Evolutionary conservation across 2,797 vertebrate species (phyloP), one percentile per base, ranked within the genome.

Genomic region (Rhinoraja longicauda): DNA sequence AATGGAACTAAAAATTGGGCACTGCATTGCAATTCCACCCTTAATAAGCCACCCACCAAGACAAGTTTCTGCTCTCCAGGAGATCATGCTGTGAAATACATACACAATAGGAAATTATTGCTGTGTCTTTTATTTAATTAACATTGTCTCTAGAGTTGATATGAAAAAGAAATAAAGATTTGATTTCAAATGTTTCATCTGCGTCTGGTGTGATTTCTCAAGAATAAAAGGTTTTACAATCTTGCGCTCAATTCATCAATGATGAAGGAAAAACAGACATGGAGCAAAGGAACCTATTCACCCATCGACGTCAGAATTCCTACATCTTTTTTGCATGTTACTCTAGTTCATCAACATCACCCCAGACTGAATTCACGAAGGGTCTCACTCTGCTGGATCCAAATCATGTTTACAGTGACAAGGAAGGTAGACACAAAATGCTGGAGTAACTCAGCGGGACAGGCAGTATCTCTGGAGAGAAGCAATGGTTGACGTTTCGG

Each of bases 81-180:
- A 88, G n/a, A 64, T 32, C 88, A 88, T 17, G 84, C 84, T 88
- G 84, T 88, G 84, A 88, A 88, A 9, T 88, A 36, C 84, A 64
- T 64, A 36, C 59, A 36, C 62, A 67, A 88, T 88, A 88, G n/a
- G 62, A 88, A 67, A 67, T 19, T 88, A 67, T 64, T 86, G 29
- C 82, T 86, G 82, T 67, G 59, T 45, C 59, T 67, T 88, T 88
- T 67, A 88, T 88, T 88, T 88, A 88, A 88, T 88, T 67, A 36
- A 32, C 84, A 64, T 88, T 88, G 84, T 88, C 62, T 67, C 32
- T 19, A 67, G 64, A 32, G 29, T 88, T 67, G 26, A 88, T 32
- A 88, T n/a, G 88, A 88, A 53, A 67, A 84, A 77, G n/a, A 88
- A 88, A 88, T 88, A 88, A 88, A 88, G 7, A 36, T 67, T 88